phyloP scores from a whole-genome alignment of 2,888 invertebrate species.

The Lithosia quadra region DNA sequence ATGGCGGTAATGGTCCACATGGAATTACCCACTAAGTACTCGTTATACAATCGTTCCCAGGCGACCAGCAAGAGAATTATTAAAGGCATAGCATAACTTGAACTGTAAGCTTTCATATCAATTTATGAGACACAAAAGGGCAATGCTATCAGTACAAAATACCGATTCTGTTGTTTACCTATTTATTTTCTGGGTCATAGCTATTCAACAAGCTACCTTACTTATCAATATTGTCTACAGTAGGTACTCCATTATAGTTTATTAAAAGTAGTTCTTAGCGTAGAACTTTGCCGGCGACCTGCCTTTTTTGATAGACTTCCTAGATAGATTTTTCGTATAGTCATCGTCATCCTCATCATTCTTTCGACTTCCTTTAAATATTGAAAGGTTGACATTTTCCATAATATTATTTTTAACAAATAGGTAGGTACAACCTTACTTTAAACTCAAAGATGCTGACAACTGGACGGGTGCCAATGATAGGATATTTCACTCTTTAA shows the following conservation, averaged over 20 bases:
- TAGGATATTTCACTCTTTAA: too few relatives aligned
- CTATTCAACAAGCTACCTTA: neutral
- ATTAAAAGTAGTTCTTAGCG: too few relatives aligned
- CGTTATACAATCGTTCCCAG: neutral
- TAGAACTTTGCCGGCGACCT: neutral
- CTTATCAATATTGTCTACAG: neutral
- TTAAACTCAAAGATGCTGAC: too few relatives aligned
- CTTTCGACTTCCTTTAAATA: neutral
- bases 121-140: constrained; percentile 5
- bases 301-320: neutral
- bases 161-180: neutral
- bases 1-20: neutral
- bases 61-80: neutral
- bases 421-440: too few relatives aligned
- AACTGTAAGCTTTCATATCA: neutral
- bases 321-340: neutral
- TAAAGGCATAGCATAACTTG: neutral
- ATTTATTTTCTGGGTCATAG: neutral
- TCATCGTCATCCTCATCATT: too few relatives aligned
- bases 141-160: neutral
- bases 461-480: too few relatives aligned
- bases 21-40: neutral
- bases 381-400: neutral
- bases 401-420: neutral
- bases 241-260: too few relatives aligned